A percentile compares a stretch with the other conserved stretches of the same genome.
Evolutionary conservation across 2,888 invertebrate species (phyloP).

Genomic region (Dasypolia templi): DNA sequence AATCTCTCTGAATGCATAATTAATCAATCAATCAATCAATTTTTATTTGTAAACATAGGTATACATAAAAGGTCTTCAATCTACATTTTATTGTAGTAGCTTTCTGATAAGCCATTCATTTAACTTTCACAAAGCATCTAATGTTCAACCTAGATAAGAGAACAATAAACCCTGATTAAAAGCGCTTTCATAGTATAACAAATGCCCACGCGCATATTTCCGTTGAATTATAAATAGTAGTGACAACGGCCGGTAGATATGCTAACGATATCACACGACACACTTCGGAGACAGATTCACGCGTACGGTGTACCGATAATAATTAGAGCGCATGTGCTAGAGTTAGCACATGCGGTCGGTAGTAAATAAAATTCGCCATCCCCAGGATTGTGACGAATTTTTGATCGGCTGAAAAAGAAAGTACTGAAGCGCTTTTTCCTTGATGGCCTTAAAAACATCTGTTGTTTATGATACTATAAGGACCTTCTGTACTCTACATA

Average conservation of each 20-base stretch:
- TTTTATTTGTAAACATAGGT: too few species aligned
- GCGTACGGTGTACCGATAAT: neutral
- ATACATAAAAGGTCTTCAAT: too few species aligned
- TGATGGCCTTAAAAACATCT: neutral
- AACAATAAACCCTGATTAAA: constrained; percentile 55
- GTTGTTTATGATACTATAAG: neutral
- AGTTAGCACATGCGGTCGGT: too few species aligned
- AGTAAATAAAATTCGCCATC: too few species aligned
- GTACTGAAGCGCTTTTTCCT: neutral
- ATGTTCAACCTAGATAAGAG: constrained; percentile 40
- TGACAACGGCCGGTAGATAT: constrained; percentile 44
- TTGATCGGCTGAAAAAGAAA: neutral
- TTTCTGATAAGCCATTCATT: constrained; percentile 23
- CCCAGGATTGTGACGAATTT: neutral
- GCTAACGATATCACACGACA: constrained; percentile 47
- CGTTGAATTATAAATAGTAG: constrained; percentile 59
- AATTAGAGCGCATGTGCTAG: too few species aligned
- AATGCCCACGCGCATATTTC: constrained; percentile 61
- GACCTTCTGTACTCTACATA: neutral
- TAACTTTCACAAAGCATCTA: constrained; percentile 24
- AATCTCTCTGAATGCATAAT: neutral
- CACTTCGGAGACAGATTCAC: constrained; percentile 19
- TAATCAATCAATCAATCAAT: too few species aligned
- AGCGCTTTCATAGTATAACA: constrained; percentile 46
- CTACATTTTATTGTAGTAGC: neutral